Evolutionary conservation across 2,888 invertebrate species (phyloP).

Genomic region (Cerastis rubricosa): DNA sequence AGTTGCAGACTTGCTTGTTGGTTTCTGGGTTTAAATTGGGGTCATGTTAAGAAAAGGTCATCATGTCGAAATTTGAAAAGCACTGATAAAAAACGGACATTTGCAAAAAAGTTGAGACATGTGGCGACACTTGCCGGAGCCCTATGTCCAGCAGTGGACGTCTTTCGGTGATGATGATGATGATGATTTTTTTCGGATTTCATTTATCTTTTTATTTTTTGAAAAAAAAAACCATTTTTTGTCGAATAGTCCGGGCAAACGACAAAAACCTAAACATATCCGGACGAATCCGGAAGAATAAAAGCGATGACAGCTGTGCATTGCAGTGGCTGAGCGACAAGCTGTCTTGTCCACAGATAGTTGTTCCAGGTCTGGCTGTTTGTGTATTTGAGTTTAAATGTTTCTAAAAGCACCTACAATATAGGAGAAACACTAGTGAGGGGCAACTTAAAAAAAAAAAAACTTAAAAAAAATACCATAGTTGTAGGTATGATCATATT

Average conservation of each 20-base stretch:
- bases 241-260: neutral
- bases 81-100: neutral
- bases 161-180: too few relatives aligned
- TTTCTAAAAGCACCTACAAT: too few relatives aligned
- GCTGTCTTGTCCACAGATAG: neutral
- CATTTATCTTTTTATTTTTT: too few relatives aligned
- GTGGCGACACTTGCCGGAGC: too few relatives aligned
- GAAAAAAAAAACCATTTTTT: neutral
- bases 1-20: slow-evolving; percentile 5
- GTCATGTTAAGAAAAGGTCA: neutral
- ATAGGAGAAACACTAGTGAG: too few relatives aligned
- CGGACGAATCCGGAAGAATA: too few relatives aligned
- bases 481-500: too few relatives aligned
- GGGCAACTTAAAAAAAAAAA: too few relatives aligned
- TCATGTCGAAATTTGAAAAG: neutral
- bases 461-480: too few relatives aligned
- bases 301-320: too few relatives aligned
- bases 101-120: neutral
- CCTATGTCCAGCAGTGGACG: too few relatives aligned
- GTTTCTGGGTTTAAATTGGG: neutral
- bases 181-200: neutral
- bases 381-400: neutral
- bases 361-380: neutral
- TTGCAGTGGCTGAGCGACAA: neutral
- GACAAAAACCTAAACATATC: neutral